These are phyloP conservation scores for Athripsodes cinereus DNA, from an alignment of 2,888 invertebrate species.

Conservation along the genomic window DNA sequence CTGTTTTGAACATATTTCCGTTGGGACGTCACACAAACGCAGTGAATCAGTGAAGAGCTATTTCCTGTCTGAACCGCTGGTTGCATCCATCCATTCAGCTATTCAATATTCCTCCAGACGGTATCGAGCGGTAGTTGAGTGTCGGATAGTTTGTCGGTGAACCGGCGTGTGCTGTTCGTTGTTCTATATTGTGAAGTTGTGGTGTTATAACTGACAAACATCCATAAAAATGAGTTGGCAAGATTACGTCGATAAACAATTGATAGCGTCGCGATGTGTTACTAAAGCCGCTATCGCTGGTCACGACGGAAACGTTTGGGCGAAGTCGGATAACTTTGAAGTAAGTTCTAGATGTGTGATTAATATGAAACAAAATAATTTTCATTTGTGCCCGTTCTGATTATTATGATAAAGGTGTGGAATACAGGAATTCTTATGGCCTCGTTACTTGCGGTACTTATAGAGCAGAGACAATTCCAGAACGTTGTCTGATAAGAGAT, in stretches of 20 bases:
- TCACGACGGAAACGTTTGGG: conserved; percentile 93
- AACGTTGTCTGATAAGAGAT: not conserved
- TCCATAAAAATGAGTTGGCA: conserved; percentile 84
- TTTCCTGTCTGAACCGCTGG: conserved; percentile 21
- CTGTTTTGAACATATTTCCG: conserved; percentile 21
- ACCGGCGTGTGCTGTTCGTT: conserved; percentile 13
- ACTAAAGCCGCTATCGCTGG: conserved; percentile 93
- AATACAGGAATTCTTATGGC: not conserved
- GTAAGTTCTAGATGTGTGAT: conserved; percentile 55
- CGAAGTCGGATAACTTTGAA: conserved; percentile 88
- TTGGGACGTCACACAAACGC: conserved; percentile 18
- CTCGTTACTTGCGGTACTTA: not conserved
- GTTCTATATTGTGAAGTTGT: conserved; percentile 17
- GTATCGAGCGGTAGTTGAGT: conserved; percentile 14
- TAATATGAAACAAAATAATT: not conserved
- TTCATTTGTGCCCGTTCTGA: not conserved
- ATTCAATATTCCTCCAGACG: conserved; percentile 22
- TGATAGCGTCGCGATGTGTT: conserved; percentile 91
- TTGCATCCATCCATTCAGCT: conserved; percentile 26
- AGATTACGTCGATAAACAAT: conserved; percentile 96
- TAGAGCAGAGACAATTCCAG: not conserved
- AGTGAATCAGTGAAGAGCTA: conserved; percentile 4
- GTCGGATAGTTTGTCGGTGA: conserved; percentile 20
- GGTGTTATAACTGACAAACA: conserved; percentile 14
- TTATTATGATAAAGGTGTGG: not conserved